phyloP scores from a whole-genome alignment of 2,888 invertebrate genomes.

The Embidobia sp. region DNA sequence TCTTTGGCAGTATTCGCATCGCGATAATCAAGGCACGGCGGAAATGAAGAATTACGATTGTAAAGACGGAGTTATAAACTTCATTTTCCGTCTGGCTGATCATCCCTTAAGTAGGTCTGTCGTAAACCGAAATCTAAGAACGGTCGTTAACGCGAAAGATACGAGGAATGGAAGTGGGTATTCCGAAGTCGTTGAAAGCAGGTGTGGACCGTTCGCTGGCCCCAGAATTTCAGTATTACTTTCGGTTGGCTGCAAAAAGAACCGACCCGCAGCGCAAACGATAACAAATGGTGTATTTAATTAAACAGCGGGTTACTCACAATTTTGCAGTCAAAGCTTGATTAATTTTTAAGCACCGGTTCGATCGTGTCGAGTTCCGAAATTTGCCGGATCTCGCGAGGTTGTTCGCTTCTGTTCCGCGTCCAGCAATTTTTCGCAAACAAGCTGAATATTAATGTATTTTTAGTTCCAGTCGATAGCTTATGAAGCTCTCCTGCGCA shows the following conservation, averaged over 20 bases:
- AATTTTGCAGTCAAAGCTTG: conserved; percentile 13
- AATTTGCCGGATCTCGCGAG: too few species aligned
- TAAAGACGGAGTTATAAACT: conserved; percentile 60
- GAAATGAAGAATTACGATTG: conserved; percentile 56
- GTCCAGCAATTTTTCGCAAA: conserved; percentile 13
- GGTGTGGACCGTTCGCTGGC: conserved; percentile 50
- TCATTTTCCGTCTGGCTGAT: conserved; percentile 62
- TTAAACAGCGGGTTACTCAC: conserved; percentile 28
- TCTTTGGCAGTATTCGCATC: conserved; percentile 31
- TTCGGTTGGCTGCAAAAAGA: conserved; percentile 21
- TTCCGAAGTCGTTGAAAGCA: conserved; percentile 64
- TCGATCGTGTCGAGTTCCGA: conserved; percentile 1
- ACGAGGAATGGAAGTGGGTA: conserved; percentile 48
- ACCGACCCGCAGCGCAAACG: background rate
- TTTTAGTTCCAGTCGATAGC: conserved; percentile 15
- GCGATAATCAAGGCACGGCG: conserved; percentile 38
- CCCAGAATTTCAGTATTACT: conserved; percentile 20
- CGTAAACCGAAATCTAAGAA: conserved; percentile 62
- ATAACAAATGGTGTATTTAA: conserved; percentile 31
- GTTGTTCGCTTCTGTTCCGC: too few species aligned
- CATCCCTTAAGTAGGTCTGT: conserved; percentile 65
- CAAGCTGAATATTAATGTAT: conserved; percentile 18
- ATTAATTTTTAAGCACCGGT: conserved; percentile 18
- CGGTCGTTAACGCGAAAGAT: conserved; percentile 63
- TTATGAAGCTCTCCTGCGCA: too few species aligned